Evolutionary conservation across 1,140 invertebrate species (phyloP), one percentile per base, ranked within the genome.

Genomic region (Pararge aegeria): DNA sequence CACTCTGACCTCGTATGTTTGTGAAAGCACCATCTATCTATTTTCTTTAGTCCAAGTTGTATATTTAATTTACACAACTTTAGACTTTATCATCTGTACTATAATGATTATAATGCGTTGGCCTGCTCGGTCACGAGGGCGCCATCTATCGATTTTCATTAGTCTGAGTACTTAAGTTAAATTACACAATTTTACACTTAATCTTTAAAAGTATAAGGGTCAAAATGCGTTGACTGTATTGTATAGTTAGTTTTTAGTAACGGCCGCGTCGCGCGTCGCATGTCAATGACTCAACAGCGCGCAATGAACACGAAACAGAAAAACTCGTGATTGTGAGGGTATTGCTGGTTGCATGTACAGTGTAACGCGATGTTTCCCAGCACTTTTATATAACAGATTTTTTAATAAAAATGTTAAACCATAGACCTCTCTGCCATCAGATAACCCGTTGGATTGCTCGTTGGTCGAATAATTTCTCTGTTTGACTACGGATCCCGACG

Each of bases 271-370:
- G 66, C 72, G 61, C 69, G 66, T 75, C 67, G 75, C 68, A 78
- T 78, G 75, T 78, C 75, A 78, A 73, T 78, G 75, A 78, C 75
- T 78, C 73, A 74, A 67, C 63, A 53, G 40, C 57, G 73, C 64
- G 64, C 62, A 65, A 71, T 67, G 67, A 65, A 64, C 56, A 64
- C 55, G 61, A 64, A 63, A 75, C 61, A 74, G 61, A 70, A 77
- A 77, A 77, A 77, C 51, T 66, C 56, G 3, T 60, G 51, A 66
- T 64, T 73, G 64, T 62, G 55, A 67, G 53, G 55, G 56, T 71
- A 61, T 68, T 61, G 53, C 55, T 10, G 30, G 30, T 34, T 10
- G 30, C 30, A 34, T 34, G 30, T n/a, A 30, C 10, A 1, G 7
- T 34, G 12, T n/a, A n/a, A n/a, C n/a, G n/a, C 27, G 1, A 27